These are phyloP conservation scores for Drepana arcuata DNA, from an alignment of 1,140 invertebrate genomes.

Conservation along the genomic window DNA sequence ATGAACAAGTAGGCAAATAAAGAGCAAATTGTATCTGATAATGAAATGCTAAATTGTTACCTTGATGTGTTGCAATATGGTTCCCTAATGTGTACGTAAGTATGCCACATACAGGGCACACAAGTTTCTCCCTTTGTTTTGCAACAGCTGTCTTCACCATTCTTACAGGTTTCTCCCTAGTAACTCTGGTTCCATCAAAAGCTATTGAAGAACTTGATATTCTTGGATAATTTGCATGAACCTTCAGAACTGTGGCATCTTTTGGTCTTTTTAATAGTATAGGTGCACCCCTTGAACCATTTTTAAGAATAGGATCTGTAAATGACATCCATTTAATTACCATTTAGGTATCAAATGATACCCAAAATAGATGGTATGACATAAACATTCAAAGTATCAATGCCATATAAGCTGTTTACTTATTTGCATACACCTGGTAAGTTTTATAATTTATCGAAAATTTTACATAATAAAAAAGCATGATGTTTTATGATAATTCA, in stretches of 20 bases:
- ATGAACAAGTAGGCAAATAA: not conserved
- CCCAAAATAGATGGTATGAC: too few species aligned
- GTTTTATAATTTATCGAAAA: too few species aligned
- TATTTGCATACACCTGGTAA: too few species aligned
- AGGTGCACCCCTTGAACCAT: slow-evolving; percentile 49
- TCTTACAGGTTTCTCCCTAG: slow-evolving; percentile 21
- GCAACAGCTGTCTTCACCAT: slow-evolving; percentile 21
- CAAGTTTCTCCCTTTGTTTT: slow-evolving; percentile 58
- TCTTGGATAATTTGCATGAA: slow-evolving; percentile 32
- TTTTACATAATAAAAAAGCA: too few species aligned
- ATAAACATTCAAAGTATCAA: too few species aligned
- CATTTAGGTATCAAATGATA: too few species aligned
- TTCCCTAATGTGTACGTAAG: slow-evolving; percentile 59
- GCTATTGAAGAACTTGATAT: slow-evolving; percentile 6
- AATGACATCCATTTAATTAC: too few species aligned
- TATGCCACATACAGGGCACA: slow-evolving; percentile 65
- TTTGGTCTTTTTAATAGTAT: slow-evolving; percentile 55
- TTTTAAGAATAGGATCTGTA: slow-evolving; percentile 55
- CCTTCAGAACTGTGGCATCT: slow-evolving; percentile 52
- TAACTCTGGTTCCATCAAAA: slow-evolving; percentile 7
- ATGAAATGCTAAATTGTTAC: too few species aligned
- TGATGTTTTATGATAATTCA: too few species aligned
- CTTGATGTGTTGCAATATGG: slow-evolving; percentile 63
- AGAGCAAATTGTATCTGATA: too few species aligned
- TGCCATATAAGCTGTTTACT: too few species aligned